Evolutionary conservation across 2,113 vertebrate genomes (phyloP).

Genomic region (Pygoscelis adeliae): DNA sequence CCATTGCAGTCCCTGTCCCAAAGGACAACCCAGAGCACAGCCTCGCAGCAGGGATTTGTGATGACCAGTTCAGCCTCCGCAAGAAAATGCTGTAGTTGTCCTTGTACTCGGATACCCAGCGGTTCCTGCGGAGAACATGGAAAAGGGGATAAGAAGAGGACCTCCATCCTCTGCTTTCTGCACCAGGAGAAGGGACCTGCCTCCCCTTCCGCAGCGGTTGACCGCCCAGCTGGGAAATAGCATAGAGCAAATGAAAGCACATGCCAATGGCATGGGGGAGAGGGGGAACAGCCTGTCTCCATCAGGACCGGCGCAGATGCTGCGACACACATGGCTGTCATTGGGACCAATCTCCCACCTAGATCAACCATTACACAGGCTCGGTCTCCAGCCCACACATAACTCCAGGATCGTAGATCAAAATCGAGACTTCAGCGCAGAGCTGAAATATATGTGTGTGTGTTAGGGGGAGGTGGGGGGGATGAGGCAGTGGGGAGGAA

Average conservation of each 20-base stretch:
- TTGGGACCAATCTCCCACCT: neutral
- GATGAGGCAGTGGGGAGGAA: neutral
- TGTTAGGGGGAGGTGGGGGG: neutral
- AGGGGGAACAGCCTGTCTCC: neutral
- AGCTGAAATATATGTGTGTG: neutral
- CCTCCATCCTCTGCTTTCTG: neutral
- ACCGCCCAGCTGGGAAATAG: neutral
- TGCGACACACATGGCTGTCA: neutral
- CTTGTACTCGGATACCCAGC: constrained; percentile 39
- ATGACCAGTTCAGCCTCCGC: neutral
- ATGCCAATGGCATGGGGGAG: accelerated
- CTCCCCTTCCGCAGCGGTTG: accelerated
- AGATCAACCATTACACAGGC: neutral
- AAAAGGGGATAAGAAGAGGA: neutral
- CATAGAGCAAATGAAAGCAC: accelerated
- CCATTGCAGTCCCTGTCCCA: neutral
- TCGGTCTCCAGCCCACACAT: neutral
- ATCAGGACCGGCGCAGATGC: neutral
- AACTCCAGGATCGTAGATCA: neutral
- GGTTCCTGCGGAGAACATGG: neutral
- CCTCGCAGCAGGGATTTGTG: neutral
- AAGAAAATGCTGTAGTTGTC: constrained; percentile 44
- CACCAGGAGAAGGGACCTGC: neutral
- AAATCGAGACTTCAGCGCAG: neutral
- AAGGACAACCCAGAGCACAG: neutral